A percentile compares a stretch with the other conserved stretches of the same genome.
phyloP scores from a whole-genome alignment of 2,113 vertebrate genomes.

The Conger conger region DNA sequence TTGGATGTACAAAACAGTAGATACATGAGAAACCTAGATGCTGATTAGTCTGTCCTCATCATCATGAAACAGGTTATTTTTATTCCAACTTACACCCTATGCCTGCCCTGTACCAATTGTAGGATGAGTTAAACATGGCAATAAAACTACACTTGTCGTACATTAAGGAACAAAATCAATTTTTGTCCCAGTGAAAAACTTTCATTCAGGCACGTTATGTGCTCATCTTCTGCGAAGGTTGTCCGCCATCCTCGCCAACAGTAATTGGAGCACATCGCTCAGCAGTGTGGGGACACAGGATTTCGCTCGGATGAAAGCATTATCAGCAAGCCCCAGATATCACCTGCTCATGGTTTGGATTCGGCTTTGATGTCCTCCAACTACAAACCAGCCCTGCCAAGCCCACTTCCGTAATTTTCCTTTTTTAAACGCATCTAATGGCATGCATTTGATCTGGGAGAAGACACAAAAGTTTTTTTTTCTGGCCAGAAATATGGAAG shows the following conservation, averaged over 20 bases:
- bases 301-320: constrained; percentile 57
- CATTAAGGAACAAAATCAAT: background rate
- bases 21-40: too few species aligned
- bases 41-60: too few species aligned
- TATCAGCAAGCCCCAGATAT: constrained; percentile 51
- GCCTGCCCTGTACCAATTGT: too few species aligned
- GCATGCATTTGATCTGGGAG: background rate
- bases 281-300: constrained; percentile 50
- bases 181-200: background rate
- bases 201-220: constrained; percentile 24
- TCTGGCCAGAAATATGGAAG: background rate
- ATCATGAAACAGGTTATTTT: too few species aligned
- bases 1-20: too few species aligned
- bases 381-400: background rate
- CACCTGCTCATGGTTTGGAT: constrained; percentile 29
- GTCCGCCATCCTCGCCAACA: constrained; percentile 42
- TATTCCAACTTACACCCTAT: too few species aligned
- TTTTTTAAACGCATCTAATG: background rate
- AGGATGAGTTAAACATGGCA: background rate
- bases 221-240: constrained; percentile 38
- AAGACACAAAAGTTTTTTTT: background rate
- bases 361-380: constrained; percentile 27
- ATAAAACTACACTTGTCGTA: background rate
- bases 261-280: constrained; percentile 57
- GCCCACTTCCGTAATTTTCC: background rate